These are phyloP conservation scores for Amphipyra tragopoginis DNA, from an alignment of 2,888 invertebrate genomes.

Conservation along the genomic window DNA sequence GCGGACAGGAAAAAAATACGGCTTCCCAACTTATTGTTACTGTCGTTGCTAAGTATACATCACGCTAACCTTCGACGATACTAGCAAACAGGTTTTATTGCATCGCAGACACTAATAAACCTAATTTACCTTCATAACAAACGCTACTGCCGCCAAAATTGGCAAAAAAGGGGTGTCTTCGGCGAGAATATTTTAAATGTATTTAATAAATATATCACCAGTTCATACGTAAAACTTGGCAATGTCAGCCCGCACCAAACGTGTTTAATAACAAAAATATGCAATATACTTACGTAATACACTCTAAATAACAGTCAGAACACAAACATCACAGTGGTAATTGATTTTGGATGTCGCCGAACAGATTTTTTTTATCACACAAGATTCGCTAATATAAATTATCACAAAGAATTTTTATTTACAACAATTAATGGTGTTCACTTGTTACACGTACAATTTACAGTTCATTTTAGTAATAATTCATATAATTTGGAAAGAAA, in stretches of 20 bases:
- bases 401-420: conserved; percentile 68
- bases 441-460: conserved; percentile 67
- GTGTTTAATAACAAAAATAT: conserved; percentile 78
- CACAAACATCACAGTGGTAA: conserved; percentile 82
- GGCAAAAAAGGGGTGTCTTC: conserved; percentile 46
- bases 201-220: conserved; percentile 34
- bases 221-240: conserved; percentile 46
- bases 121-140: conserved; percentile 34
- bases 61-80: conserved; percentile 37
- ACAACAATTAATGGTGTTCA: conserved; percentile 57
- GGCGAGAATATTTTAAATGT: conserved; percentile 27
- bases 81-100: conserved; percentile 55
- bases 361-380: conserved; percentile 59
- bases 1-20: conserved; percentile 67
- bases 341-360: conserved; percentile 72
- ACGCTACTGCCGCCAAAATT: conserved; percentile 51
- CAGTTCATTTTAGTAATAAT: conserved; percentile 78
- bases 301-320: conserved; percentile 81
- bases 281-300: conserved; percentile 86
- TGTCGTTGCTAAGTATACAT: conserved; percentile 37
- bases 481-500: conserved; percentile 81
- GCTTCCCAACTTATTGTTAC: conserved; percentile 63
- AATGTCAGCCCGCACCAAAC: conserved; percentile 35
- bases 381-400: conserved; percentile 64
- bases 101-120: conserved; percentile 36